Percentiles rank a stretch among this genome's conserved stretches.
Conservation (phyloP, 2,797 vertebrate species). For the Anas acuta region DNA sequence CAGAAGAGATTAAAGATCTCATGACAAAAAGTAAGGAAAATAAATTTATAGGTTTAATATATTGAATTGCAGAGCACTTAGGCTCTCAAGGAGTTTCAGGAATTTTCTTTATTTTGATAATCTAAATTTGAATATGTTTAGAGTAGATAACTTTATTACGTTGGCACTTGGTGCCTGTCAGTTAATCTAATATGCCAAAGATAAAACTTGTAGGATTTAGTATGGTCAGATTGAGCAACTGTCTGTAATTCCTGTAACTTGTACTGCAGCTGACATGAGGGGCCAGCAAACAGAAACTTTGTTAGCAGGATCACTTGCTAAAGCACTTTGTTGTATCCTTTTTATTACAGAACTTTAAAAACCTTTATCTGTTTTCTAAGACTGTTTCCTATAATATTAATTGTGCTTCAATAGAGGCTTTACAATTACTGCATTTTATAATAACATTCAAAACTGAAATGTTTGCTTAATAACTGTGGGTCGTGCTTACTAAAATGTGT, state of each 20-base stretch:
- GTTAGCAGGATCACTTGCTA: conserved; percentile 92
- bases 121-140: neutral
- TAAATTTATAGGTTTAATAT: neutral
- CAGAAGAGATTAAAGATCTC: conserved; percentile 89
- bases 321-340: conserved; percentile 99
- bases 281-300: conserved; percentile 91
- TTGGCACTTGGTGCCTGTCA: neutral
- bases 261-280: conserved; percentile 84
- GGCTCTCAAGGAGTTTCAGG: neutral
- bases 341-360: neutral
- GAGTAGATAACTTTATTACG: neutral
- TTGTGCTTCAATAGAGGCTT: neutral
- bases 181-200: neutral
- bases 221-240: neutral
- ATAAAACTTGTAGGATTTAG: neutral
- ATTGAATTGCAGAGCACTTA: neutral
- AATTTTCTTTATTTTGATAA: neutral
- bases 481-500: neutral
- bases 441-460: neutral
- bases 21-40: conserved; percentile 87
- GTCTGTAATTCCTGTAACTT: neutral
- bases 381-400: neutral
- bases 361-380: neutral
- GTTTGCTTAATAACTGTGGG: neutral
- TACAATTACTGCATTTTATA: neutral